Evolutionary conservation across 2,113 vertebrate species (phyloP).

Genomic region (human): GRCh38 chrX:14524501-14525000

Average conservation of each 20-base stretch:
- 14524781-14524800: slow-evolving; percentile 32
- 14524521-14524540: neutral
- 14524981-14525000: slow-evolving; percentile 31
- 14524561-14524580: neutral
- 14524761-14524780: neutral
- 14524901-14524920: slow-evolving; percentile 20
- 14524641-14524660: neutral
- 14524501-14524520: neutral
- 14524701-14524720: slow-evolving; percentile 19
- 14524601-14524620: neutral
- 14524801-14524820: slow-evolving; percentile 7
- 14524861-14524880: slow-evolving; percentile 40
- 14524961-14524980: slow-evolving; percentile 14
- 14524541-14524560: slow-evolving; percentile 11
- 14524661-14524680: neutral
- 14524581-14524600: neutral
- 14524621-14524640: neutral
- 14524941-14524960: neutral
- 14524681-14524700: neutral
- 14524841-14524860: slow-evolving; percentile 36
- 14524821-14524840: neutral
- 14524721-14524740: neutral
- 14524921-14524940: slow-evolving; percentile 38
- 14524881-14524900: slow-evolving; percentile 23
- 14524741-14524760: neutral